Percentiles rank a stretch among this genome's conserved stretches.
Conservation (phyloP, 1,140 invertebrate species). For the Hormaphis cornu region DNA sequence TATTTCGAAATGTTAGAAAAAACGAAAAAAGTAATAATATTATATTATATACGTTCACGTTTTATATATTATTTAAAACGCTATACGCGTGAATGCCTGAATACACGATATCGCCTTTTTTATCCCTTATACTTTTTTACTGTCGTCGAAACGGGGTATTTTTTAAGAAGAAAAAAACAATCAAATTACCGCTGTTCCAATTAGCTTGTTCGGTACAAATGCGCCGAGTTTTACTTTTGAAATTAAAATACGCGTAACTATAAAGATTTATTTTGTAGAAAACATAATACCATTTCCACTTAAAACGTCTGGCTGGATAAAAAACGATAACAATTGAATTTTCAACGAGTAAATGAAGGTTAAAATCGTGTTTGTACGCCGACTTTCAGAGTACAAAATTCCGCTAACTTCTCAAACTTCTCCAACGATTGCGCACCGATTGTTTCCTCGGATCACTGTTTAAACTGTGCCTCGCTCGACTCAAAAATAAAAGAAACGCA, state of each 20-base stretch:
- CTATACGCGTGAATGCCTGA: neutral
- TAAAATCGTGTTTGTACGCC: neutral
- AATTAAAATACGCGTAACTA: conserved; percentile 18
- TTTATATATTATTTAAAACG: neutral
- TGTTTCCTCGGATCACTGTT: neutral
- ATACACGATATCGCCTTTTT: neutral
- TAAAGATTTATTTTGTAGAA: neutral
- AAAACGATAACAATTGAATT: neutral
- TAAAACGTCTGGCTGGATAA: neutral
- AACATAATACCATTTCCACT: conserved; percentile 12
- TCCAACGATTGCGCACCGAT: neutral
- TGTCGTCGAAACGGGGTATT: neutral
- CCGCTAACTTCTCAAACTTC: neutral
- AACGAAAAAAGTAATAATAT: too few species aligned
- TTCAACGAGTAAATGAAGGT: neutral
- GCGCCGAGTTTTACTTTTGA: conserved; percentile 13
- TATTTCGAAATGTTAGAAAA: too few species aligned
- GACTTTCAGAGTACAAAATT: neutral
- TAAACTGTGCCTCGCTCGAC: too few species aligned
- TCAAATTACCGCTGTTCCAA: conserved; percentile 13
- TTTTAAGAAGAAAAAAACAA: conserved; percentile 1
- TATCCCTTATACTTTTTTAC: neutral
- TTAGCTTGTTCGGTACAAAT: neutral
- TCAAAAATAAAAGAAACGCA: too few species aligned
- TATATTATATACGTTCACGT: too few species aligned